phyloP scores from a whole-genome alignment of 2,113 vertebrate species.

The Orycteropus afer region DNA sequence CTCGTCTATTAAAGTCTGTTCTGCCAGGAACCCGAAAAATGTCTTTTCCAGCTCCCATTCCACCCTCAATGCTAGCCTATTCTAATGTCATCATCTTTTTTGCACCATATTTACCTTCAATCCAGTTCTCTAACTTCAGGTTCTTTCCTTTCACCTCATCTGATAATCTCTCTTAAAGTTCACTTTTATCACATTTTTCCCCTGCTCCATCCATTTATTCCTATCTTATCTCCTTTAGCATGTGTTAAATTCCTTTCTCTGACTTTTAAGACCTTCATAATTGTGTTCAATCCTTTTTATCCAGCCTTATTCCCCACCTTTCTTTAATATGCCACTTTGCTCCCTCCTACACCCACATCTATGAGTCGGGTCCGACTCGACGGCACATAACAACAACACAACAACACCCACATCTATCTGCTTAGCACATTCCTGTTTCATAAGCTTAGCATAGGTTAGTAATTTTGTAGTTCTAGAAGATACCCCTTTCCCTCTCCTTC shows the following conservation, averaged over 20 bases:
- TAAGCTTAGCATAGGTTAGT: not conserved
- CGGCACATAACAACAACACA: too few species aligned
- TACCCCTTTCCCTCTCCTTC: not conserved
- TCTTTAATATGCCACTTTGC: not conserved
- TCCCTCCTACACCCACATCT: too few species aligned
- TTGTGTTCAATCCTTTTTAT: not conserved
- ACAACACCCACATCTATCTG: not conserved
- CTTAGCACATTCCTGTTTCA: not conserved
- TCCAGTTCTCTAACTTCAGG: not conserved
- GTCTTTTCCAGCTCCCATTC: not conserved
- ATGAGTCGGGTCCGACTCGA: too few species aligned
- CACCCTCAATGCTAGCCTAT: not conserved
- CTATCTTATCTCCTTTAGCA: not conserved
- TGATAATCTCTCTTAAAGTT: not conserved
- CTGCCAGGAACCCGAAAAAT: not conserved
- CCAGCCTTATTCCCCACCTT: not conserved
- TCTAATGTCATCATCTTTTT: not conserved
- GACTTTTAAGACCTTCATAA: not conserved
- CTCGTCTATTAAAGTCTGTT: not conserved
- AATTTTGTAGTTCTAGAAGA: not conserved
- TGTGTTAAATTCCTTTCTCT: slow-evolving; percentile 1
- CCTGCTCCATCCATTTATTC: not conserved
- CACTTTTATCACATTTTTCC: not conserved
- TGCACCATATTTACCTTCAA: not conserved
- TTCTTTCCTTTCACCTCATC: not conserved